phyloP scores from a whole-genome alignment of 2,888 invertebrate species.

The Scaeva pyrastri region DNA sequence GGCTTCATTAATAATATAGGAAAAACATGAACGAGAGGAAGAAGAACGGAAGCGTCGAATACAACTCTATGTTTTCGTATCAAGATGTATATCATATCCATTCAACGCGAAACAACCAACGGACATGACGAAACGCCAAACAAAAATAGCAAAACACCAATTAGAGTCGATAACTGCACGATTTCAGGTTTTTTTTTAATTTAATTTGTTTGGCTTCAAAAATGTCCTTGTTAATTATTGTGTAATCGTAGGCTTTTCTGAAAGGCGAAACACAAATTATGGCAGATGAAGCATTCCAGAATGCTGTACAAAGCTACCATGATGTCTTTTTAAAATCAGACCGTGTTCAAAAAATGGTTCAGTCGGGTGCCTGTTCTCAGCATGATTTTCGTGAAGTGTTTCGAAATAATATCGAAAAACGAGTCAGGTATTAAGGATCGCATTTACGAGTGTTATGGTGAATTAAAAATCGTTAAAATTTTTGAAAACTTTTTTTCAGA shows the following conservation, averaged over 20 bases:
- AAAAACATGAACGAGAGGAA: constrained; percentile 97
- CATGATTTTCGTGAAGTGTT: constrained; percentile 99
- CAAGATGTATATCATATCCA: constrained; percentile 98
- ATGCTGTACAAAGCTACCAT: constrained; percentile 97
- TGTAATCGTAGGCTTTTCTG: constrained; percentile 89
- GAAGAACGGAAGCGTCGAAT: constrained; percentile 97
- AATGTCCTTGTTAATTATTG: not conserved
- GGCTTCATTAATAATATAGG: constrained; percentile 85
- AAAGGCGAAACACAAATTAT: constrained; percentile 99
- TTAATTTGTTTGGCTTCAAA: no score
- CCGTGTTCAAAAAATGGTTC: constrained; percentile 97
- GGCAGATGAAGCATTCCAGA: constrained; percentile 99
- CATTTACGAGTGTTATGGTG: not conserved
- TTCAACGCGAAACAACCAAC: constrained; percentile 99
- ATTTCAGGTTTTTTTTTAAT: constrained; percentile 89
- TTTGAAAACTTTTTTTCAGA: constrained; percentile 84
- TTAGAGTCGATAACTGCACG: constrained; percentile 96
- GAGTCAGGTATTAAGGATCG: constrained; percentile 89
- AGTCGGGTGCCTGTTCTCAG: constrained; percentile 98
- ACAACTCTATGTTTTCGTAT: constrained; percentile 99
- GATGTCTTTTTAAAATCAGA: constrained; percentile 99
- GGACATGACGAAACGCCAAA: constrained; percentile 97
- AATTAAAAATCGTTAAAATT: not conserved
- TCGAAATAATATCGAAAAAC: constrained; percentile 98
- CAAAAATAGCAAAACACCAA: constrained; percentile 98